Evolutionary conservation across 2,797 vertebrate species (phyloP).

Genomic region (Acridotheres tristis): DNA sequence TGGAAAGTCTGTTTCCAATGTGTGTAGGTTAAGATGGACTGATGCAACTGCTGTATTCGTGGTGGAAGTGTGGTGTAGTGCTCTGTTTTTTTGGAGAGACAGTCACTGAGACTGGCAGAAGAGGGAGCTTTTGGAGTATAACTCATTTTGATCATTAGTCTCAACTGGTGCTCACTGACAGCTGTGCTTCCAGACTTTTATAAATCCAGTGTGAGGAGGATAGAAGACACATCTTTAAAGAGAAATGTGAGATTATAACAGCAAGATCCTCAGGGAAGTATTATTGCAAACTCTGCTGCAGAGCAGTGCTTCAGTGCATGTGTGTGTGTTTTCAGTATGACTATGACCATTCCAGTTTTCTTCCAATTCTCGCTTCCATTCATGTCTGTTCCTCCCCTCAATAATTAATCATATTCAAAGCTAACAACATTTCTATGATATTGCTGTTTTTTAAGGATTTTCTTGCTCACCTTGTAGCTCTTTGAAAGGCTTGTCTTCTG

Average conservation of each 20-base stretch:
- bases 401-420: not conserved
- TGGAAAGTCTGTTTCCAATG: not conserved
- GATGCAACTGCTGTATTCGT: not conserved
- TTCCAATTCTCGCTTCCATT: not conserved
- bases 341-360: not conserved
- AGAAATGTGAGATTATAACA: not conserved
- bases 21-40: not conserved
- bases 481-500: not conserved
- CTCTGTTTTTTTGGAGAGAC: not conserved
- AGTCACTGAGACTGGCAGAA: rapidly evolving
- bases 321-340: not conserved
- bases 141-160: not conserved
- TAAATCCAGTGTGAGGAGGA: not conserved
- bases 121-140: not conserved
- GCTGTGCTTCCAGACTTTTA: not conserved
- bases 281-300: not conserved
- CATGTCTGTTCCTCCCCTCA: not conserved
- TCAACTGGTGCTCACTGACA: not conserved
- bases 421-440: not conserved
- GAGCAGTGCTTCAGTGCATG: not conserved
- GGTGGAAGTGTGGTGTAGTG: not conserved
- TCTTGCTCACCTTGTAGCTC: not conserved
- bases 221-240: not conserved
- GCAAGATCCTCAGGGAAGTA: not conserved
- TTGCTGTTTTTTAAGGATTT: not conserved